Evolutionary conservation across 2,113 vertebrate species (phyloP).

Genomic region (Cyphomyrus discorhynchus): DNA sequence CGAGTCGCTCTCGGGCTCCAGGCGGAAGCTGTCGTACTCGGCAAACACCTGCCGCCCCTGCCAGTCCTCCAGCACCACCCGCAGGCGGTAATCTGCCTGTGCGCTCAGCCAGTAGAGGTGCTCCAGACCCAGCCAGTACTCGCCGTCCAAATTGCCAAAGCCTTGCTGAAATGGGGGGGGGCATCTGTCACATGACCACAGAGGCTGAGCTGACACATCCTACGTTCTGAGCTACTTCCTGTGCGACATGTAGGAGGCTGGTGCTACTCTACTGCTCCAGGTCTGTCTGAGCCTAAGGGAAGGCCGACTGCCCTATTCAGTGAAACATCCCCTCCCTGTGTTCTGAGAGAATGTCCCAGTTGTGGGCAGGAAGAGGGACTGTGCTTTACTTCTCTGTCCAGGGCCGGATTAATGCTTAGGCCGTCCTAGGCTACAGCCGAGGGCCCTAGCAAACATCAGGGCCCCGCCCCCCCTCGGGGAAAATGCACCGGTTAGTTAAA

Average conservation of each 20-base stretch:
- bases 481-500: not conserved
- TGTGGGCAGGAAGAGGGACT: not conserved
- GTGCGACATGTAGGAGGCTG: not conserved
- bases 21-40: conserved; percentile 69
- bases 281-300: not conserved
- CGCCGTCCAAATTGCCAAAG: conserved; percentile 77
- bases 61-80: conserved; percentile 79
- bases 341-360: not conserved
- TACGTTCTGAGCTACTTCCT: not conserved
- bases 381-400: not conserved
- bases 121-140: conserved; percentile 85
- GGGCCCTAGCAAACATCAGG: not conserved
- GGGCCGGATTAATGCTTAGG: not conserved
- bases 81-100: conserved; percentile 68
- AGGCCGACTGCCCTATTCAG: not conserved
- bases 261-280: not conserved
- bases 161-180: conserved; percentile 59
- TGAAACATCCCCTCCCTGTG: not conserved
- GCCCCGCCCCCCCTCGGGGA: too few relatives aligned
- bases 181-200: not conserved
- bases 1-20: conserved; percentile 77
- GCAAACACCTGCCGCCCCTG: conserved; percentile 70
- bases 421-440: not conserved
- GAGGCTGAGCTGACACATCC: not conserved
- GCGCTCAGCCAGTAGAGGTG: conserved; percentile 71